These are phyloP conservation scores for Salmo trutta DNA, from an alignment of 2,797 vertebrate genomes.

Conservation along the genomic window DNA sequence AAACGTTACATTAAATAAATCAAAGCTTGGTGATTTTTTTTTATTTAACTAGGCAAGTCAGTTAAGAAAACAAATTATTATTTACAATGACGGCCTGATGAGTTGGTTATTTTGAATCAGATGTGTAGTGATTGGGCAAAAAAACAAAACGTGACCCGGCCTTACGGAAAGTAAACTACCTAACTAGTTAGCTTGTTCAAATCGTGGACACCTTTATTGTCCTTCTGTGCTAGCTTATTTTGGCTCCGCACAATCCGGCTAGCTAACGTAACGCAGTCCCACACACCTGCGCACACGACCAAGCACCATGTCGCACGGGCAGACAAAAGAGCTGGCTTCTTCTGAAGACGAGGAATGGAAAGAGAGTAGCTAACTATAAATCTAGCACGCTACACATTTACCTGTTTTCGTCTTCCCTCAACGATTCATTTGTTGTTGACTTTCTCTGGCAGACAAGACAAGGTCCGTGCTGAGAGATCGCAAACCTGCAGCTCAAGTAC, in stretches of 20 bases:
- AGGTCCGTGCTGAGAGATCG: slow-evolving; percentile 15
- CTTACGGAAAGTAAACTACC: not conserved
- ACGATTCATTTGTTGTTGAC: slow-evolving; percentile 60
- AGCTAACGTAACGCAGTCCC: slow-evolving; percentile 3
- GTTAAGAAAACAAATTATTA: no score
- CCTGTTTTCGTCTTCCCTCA: slow-evolving; percentile 55
- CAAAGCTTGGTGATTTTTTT: no score
- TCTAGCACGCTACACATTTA: slow-evolving; percentile 16
- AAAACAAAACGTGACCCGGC: no score
- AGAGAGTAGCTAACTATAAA: not conserved
- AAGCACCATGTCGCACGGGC: slow-evolving; percentile 21
- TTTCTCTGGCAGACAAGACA: slow-evolving; percentile 59
- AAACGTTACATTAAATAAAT: no score
- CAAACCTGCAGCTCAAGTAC: slow-evolving; percentile 3
- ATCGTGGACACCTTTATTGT: not conserved
- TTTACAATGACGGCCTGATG: no score
- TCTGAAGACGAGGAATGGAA: not conserved
- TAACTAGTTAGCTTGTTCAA: not conserved
- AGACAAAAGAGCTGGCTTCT: slow-evolving; percentile 38
- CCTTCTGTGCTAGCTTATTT: not conserved
- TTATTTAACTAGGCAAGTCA: no score
- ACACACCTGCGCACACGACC: slow-evolving; percentile 53
- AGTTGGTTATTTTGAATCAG: no score
- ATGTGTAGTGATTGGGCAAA: no score
- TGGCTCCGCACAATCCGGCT: not conserved